phyloP scores from a whole-genome alignment of 2,888 invertebrate species.

The Tipula lateralis region DNA sequence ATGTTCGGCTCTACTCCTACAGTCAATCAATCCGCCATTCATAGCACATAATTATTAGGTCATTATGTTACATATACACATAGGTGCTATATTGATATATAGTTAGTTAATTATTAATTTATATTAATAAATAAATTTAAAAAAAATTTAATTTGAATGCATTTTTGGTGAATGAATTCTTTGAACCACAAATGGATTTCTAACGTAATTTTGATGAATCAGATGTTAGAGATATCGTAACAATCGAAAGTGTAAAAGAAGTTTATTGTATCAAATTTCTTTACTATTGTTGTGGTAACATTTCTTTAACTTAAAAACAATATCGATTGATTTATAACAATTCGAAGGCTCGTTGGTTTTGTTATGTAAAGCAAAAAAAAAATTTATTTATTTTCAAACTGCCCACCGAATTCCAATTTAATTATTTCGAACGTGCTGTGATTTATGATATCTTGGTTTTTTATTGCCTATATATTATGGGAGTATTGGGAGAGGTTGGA shows the following conservation, averaged over 20 bases:
- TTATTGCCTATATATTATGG: neutral
- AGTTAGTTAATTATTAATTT: neutral
- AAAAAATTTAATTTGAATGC: neutral
- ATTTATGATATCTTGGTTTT: neutral
- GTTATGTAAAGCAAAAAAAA: neutral
- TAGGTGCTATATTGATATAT: neutral
- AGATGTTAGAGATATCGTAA: neutral
- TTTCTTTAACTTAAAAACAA: neutral
- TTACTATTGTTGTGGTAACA: neutral
- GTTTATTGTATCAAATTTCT: neutral
- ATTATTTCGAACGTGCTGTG: neutral
- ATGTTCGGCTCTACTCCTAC: neutral
- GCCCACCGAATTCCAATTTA: neutral
- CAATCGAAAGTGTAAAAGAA: neutral
- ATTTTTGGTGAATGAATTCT: neutral
- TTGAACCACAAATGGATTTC: no score
- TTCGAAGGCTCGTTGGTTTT: neutral
- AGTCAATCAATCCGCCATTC: neutral
- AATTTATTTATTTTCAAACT: neutral
- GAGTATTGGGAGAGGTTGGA: neutral
- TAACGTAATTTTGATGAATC: neutral
- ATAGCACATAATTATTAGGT: neutral
- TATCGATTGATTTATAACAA: neutral
- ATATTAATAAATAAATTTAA: neutral
- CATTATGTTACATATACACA: no score